These are phyloP conservation scores for Polypedilum pembai DNA, from an alignment of 1,140 invertebrate genomes.

Conservation along the genomic window DNA sequence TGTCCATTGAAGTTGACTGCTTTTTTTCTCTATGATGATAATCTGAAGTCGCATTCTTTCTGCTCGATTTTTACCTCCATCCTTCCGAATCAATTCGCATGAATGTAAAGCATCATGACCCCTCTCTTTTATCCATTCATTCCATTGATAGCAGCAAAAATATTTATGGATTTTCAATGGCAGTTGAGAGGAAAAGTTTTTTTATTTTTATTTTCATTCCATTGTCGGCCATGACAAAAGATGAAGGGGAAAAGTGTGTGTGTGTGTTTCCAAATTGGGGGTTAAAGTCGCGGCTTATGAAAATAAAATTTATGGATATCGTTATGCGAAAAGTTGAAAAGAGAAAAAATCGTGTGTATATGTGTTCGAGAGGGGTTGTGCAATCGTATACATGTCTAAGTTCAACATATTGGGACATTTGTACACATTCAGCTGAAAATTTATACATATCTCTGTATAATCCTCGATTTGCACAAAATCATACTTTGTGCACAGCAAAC, in stretches of 20 bases:
- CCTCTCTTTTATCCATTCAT: constrained; percentile 11
- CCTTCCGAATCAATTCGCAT: background rate
- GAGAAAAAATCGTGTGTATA: background rate
- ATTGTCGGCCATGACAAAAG: constrained; percentile 1
- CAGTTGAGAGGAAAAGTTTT: constrained; percentile 28
- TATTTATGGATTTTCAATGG: constrained; percentile 28
- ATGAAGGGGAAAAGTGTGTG: background rate
- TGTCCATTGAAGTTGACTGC: background rate
- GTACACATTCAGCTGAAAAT: background rate
- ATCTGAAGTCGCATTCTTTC: background rate
- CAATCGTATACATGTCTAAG: background rate
- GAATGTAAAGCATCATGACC: background rate
- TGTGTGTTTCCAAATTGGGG: constrained; percentile 1
- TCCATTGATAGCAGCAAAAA: constrained; percentile 16
- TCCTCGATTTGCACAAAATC: background rate
- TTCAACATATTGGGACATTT: background rate
- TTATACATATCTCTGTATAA: background rate
- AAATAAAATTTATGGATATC: constrained; percentile 15
- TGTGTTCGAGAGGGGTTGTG: background rate
- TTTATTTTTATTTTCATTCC: background rate
- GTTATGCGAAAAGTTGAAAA: background rate
- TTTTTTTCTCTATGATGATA: background rate
- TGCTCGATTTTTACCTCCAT: background rate
- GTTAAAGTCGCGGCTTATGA: constrained; percentile 4
- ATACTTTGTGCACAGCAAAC: background rate